Conservation (phyloP, 2,888 invertebrate species). For the Eupithecia subumbrata region DNA sequence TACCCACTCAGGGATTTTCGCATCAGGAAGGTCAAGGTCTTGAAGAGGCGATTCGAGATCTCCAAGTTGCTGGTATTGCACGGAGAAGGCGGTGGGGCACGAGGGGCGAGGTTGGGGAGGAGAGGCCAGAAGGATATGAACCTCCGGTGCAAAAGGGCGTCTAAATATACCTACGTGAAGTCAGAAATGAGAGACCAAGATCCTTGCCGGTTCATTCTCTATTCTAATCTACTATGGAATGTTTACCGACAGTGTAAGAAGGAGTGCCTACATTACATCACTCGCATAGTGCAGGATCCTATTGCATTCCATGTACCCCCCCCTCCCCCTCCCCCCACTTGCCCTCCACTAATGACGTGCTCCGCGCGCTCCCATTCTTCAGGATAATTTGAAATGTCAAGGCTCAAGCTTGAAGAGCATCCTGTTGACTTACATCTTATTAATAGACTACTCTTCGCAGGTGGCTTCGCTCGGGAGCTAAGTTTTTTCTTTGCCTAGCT, state of each 20-base stretch:
- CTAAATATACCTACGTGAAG: constrained; percentile 83
- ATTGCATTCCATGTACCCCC: not conserved
- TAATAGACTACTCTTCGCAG: not conserved
- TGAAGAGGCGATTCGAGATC: constrained; percentile 99
- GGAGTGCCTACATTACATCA: not conserved
- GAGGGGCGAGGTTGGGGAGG: constrained; percentile 91
- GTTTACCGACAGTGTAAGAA: not conserved
- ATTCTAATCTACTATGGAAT: not conserved
- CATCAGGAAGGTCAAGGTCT: constrained; percentile 99
- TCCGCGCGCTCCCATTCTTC: constrained; percentile 4
- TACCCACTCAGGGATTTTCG: constrained; percentile 99
- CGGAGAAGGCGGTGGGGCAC: constrained; percentile 93
- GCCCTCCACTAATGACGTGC: constrained; percentile 6
- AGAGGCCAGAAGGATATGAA: constrained; percentile 97
- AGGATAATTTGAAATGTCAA: constrained; percentile 6
- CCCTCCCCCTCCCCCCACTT: not conserved
- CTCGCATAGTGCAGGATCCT: not conserved
- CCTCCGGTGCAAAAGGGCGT: constrained; percentile 98
- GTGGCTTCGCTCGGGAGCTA: not conserved
- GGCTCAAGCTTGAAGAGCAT: not conserved
- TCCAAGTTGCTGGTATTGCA: constrained; percentile 98
- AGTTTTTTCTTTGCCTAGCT: not conserved
- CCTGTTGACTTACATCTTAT: not conserved
- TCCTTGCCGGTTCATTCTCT: not conserved
- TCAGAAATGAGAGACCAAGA: not conserved